These are phyloP conservation scores for Bagarius yarrelli DNA, from an alignment of 2,113 vertebrate species.

Conservation along the genomic window DNA sequence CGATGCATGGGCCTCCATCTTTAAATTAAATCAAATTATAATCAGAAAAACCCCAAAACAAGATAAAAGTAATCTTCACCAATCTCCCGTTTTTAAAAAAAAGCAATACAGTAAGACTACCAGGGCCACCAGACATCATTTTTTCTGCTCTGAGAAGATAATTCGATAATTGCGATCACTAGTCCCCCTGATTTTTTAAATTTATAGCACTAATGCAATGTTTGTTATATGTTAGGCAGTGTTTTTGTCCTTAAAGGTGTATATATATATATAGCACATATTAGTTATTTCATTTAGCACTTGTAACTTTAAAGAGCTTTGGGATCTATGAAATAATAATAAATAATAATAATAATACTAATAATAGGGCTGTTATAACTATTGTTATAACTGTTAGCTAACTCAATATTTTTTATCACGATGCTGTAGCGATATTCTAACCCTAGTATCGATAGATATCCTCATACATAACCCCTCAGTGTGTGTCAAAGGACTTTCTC, in stretches of 20 bases:
- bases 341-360: no score
- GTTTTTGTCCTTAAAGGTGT: not conserved
- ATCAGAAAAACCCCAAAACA: not conserved
- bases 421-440: no score
- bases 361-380: no score
- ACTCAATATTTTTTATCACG: no score
- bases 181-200: not conserved
- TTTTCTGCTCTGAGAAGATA: not conserved
- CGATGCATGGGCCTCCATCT: not conserved
- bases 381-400: no score
- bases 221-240: not conserved
- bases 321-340: no score
- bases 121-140: not conserved
- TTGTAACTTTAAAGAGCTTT: not conserved
- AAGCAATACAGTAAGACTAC: not conserved
- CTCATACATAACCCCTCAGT: no score
- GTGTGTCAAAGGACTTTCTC: no score
- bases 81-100: not conserved
- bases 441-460: no score
- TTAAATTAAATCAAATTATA: not conserved
- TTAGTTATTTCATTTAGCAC: not conserved
- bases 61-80: not conserved
- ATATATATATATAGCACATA: conserved; percentile 1
- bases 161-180: not conserved
- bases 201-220: not conserved